Evolutionary conservation across 37 sponge, comb jelly and placozoan species (phyloP).

Genomic region (Cladorhizidae sp.): DNA sequence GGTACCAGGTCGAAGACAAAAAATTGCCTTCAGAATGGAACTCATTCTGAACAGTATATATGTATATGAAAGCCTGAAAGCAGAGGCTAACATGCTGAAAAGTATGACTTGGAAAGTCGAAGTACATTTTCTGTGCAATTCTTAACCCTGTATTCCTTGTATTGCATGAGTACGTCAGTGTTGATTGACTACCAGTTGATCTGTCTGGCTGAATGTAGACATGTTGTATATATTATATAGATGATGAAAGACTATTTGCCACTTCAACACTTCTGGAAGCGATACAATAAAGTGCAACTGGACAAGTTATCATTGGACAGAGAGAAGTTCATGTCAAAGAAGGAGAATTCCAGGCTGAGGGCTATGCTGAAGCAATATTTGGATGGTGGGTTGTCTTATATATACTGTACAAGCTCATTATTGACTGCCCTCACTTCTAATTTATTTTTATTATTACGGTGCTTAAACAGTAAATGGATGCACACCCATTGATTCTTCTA

Average conservation of each 20-base stretch:
- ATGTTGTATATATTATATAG: constrained; percentile 33
- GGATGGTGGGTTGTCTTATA: constrained; percentile 91
- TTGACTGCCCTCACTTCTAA: neutral
- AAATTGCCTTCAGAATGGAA: too few relatives aligned
- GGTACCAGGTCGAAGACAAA: too few relatives aligned
- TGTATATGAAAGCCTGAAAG: too few relatives aligned
- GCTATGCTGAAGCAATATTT: constrained; percentile 94
- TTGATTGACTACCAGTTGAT: too few relatives aligned
- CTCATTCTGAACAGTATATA: too few relatives aligned
- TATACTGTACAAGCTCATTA: neutral
- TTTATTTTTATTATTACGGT: neutral
- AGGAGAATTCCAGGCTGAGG: constrained; percentile 86
- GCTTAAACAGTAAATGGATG: neutral
- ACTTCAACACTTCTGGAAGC: constrained; percentile 95
- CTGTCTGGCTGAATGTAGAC: neutral
- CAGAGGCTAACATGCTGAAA: too few relatives aligned
- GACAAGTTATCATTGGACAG: constrained; percentile 89
- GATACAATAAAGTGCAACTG: constrained; percentile 91
- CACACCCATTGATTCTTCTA: neutral
- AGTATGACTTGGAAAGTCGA: neutral
- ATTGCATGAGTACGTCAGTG: too few relatives aligned
- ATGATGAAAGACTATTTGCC: constrained; percentile 82
- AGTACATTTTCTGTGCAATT: neutral
- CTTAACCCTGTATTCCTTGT: too few relatives aligned
- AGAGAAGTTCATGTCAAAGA: constrained; percentile 66